Conservation (phyloP, 2,888 invertebrate species). For the Macroteleia sp. region DNA sequence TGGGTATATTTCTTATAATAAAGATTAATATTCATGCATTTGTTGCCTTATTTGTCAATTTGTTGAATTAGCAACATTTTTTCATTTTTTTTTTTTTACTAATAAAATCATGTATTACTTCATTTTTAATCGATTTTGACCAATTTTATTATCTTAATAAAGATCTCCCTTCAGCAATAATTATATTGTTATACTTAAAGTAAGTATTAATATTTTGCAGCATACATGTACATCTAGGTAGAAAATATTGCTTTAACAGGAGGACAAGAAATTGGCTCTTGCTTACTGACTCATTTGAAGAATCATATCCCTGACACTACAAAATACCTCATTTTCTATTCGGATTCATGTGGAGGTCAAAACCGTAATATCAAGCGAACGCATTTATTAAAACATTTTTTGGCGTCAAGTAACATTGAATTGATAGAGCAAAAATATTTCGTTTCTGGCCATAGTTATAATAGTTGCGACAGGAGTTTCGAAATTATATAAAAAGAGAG, state of each 20-base stretch:
- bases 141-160: too few species aligned
- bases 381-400: conserved; percentile 3
- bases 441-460: conserved; percentile 13
- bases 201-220: too few species aligned
- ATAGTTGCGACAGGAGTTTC: conserved; percentile 17
- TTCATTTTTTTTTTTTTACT: too few species aligned
- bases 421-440: not conserved
- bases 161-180: too few species aligned
- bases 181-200: too few species aligned
- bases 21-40: too few species aligned
- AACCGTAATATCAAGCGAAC: conserved; percentile 3
- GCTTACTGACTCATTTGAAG: conserved; percentile 27
- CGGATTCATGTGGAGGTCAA: conserved; percentile 64
- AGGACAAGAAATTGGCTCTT: conserved; percentile 38
- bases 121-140: too few species aligned
- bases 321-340: conserved; percentile 60
- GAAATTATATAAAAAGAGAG: conserved; percentile 12
- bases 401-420: not conserved
- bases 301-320: conserved; percentile 5
- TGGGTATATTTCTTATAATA: too few species aligned
- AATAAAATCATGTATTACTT: too few species aligned
- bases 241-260: conserved; percentile 39
- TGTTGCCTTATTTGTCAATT: too few species aligned
- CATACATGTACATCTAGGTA: conserved; percentile 50
- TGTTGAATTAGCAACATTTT: too few species aligned